These are phyloP conservation scores for Otolemur garnettii DNA, from an alignment of 2,113 vertebrate genomes.

Conservation along the genomic window DNA sequence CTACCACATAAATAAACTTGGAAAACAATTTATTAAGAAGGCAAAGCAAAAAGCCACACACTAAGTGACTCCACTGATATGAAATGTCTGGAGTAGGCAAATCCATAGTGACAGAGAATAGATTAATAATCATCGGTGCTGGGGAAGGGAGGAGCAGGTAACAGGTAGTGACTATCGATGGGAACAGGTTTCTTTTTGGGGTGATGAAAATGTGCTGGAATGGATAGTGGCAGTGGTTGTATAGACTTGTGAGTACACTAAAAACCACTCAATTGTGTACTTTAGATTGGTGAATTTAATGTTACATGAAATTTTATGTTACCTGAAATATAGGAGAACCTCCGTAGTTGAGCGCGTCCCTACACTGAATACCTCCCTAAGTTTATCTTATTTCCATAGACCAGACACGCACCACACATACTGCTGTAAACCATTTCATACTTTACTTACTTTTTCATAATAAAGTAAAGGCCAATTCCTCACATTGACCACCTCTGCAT, in stretches of 20 bases:
- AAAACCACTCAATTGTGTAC: background rate
- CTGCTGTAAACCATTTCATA: too few species aligned
- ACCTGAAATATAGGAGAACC: background rate
- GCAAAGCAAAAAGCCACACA: accelerated
- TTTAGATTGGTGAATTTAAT: background rate
- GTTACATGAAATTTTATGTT: background rate
- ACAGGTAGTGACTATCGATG: accelerated
- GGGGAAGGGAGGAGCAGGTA: background rate
- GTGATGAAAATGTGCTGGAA: background rate
- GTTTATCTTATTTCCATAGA: too few species aligned
- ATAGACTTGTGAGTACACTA: background rate
- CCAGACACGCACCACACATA: too few species aligned
- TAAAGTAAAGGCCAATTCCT: too few species aligned
- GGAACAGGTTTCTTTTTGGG: background rate
- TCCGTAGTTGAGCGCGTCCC: too few species aligned
- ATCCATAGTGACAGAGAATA: background rate
- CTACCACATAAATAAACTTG: accelerated
- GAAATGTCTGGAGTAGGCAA: background rate
- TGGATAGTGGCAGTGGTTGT: accelerated
- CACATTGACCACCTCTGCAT: too few species aligned
- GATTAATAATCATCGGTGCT: too few species aligned
- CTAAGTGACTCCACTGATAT: accelerated
- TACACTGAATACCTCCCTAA: too few species aligned
- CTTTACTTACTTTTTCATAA: too few species aligned
- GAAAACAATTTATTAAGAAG: accelerated